Base-by-base conservation (phyloP, 2,797 vertebrate species). In the Thamnophis elegans region DNA sequence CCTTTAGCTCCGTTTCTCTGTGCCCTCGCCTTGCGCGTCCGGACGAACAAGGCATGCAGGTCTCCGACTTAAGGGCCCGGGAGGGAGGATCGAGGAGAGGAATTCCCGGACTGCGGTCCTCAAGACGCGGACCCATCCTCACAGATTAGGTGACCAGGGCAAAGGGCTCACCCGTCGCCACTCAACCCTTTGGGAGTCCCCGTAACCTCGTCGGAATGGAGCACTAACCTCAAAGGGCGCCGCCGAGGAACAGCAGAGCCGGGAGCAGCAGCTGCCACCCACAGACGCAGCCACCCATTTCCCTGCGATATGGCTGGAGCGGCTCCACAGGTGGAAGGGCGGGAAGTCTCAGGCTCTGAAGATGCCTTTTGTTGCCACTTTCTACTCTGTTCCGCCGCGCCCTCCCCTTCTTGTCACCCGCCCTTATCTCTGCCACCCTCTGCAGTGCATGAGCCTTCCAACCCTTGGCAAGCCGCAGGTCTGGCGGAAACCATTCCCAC, bases 221-320 rank as follows among this genome's bases (percentile, higher is more conserved):
- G 88, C 22, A 2, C 98, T 98, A 97, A 98, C 98, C 98, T 98
- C 97, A 97, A 93, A 97, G 98, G 56, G 94, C 97, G 16, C 86
- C 92, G 42, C 94, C 95, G 93, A 96, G 97, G 12, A 97, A 95
- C 4, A 53, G 26, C 18, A 51, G 26, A 58, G 54, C 54, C n/a
- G 86, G 86, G 53, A 94, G 82, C 60, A 7, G 53, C 91, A 60
- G 25, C 1, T 2, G 1, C 5, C 42, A 26, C 73, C 2, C 13
- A 91, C 59, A 47, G 36, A 88, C 10, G 28, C 92, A 73, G 53
- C 91, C 5, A 51, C 28, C 91, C 97, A 98, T 97, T 88, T 94
- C 88, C 96, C 90, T 89, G 42, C 58, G 14, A 18, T 16, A 14
- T 90, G 59, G 22, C n/a, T 14, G 59, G 18, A 22, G 73, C 55